These are phyloP conservation scores for Drosophila oshimai DNA, from an alignment of 1,140 invertebrate genomes.

Conservation along the genomic window DNA sequence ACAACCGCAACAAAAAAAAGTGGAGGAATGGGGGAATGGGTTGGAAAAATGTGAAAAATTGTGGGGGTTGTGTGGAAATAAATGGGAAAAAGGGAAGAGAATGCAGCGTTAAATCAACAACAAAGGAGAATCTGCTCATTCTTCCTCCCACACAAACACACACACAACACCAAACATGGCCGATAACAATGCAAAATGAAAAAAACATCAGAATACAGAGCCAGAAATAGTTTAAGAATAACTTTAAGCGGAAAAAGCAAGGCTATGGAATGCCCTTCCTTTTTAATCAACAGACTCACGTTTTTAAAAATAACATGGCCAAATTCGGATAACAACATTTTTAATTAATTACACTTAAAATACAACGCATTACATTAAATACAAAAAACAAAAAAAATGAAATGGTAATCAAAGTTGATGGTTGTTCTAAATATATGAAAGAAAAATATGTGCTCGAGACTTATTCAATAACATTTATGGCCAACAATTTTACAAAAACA, in stretches of 20 bases:
- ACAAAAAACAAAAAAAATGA: no score
- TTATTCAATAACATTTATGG: no score
- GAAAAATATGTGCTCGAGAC: no score
- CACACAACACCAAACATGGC: slow-evolving; percentile 21
- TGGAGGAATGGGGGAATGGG: background rate
- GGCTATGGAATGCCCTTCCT: slow-evolving; percentile 3
- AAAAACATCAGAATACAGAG: slow-evolving; percentile 15
- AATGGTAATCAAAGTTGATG: no score
- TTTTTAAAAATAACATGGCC: no score
- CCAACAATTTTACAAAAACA: no score
- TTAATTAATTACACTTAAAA: no score
- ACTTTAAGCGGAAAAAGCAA: background rate
- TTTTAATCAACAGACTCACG: no score
- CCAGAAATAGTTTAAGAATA: slow-evolving; percentile 11
- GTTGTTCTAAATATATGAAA: no score
- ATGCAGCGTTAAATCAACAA: slow-evolving; percentile 57
- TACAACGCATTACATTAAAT: no score
- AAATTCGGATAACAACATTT: no score
- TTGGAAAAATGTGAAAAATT: background rate
- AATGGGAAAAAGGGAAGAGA: slow-evolving; percentile 6
- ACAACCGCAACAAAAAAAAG: slow-evolving; percentile 19
- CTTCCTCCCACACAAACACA: slow-evolving; percentile 9
- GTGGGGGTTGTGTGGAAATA: background rate
- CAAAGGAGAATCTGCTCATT: slow-evolving; percentile 34
- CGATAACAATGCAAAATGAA: slow-evolving; percentile 79